Conservation (phyloP, 2,113 vertebrate genomes). For the Takifugu flavidus region DNA sequence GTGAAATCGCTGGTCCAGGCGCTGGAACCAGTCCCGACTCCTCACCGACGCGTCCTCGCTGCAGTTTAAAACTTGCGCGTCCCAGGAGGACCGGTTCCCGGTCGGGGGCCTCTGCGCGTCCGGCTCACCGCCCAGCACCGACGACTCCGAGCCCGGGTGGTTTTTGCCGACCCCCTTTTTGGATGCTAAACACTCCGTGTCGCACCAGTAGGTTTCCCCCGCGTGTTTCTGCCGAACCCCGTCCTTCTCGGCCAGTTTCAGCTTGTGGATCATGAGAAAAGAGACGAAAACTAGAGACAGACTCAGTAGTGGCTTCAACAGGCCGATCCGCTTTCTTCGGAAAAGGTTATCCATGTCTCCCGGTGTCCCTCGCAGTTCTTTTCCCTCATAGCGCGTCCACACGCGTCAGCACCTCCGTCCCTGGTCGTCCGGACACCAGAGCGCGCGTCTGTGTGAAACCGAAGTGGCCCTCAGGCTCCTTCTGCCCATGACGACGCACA, state of each 20-base stretch:
- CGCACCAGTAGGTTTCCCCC: constrained; percentile 46
- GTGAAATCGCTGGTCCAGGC: constrained; percentile 72
- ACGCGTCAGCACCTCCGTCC: constrained; percentile 3
- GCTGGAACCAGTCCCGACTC: constrained; percentile 68
- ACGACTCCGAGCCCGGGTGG: not conserved
- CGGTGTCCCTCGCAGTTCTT: constrained; percentile 16
- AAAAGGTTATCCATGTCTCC: constrained; percentile 70
- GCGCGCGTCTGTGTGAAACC: not conserved
- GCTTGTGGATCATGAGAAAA: constrained; percentile 75
- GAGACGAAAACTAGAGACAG: constrained; percentile 71
- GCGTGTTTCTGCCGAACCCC: constrained; percentile 25
- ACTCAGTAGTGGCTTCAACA: constrained; percentile 75
- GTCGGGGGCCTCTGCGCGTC: constrained; percentile 28
- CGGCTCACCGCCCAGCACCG: not conserved
- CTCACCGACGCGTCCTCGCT: constrained; percentile 59
- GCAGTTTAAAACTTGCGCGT: constrained; percentile 68
- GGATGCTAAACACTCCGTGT: constrained; percentile 42
- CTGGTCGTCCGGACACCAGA: constrained; percentile 8
- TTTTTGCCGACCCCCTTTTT: constrained; percentile 26
- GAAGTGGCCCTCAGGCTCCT: constrained; percentile 24
- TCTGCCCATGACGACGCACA: constrained; percentile 14
- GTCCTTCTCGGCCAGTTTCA: constrained; percentile 70
- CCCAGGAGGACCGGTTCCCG: constrained; percentile 57
- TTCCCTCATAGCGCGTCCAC: constrained; percentile 40
- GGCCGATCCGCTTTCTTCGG: constrained; percentile 64